Evolutionary conservation across 2,797 vertebrate genomes (phyloP).

Genomic region (Coendou prehensilis): DNA sequence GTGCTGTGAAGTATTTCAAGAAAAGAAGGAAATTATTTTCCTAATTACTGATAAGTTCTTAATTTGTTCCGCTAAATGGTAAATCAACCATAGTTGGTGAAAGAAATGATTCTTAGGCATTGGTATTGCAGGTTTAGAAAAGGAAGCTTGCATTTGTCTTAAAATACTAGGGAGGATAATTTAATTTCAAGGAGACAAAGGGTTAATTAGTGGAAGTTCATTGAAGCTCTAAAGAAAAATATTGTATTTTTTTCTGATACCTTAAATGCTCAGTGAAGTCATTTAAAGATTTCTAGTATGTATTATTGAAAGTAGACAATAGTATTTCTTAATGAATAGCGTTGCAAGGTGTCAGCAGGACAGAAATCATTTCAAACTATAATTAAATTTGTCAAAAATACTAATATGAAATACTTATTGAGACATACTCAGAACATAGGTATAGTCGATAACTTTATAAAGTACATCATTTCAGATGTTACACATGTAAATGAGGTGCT

Average conservation of each 20-base stretch:
- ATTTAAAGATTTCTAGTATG: slow-evolving; percentile 21
- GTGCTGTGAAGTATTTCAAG: slow-evolving; percentile 78
- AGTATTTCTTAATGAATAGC: slow-evolving; percentile 3
- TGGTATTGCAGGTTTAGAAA: slow-evolving; percentile 78
- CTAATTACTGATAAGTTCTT: slow-evolving; percentile 86
- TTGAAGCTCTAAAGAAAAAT: slow-evolving; percentile 67
- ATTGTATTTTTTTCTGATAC: slow-evolving; percentile 19
- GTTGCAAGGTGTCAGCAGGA: background rate
- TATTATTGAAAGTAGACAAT: background rate
- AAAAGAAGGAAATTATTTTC: slow-evolving; percentile 85
- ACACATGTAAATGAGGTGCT: background rate
- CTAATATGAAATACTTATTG: background rate
- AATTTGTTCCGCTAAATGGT: slow-evolving; percentile 82
- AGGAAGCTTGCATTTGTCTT: slow-evolving; percentile 80
- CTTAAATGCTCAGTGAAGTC: slow-evolving; percentile 47
- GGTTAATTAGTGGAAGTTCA: slow-evolving; percentile 61
- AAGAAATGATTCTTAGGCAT: slow-evolving; percentile 79
- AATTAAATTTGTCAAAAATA: slow-evolving; percentile 42
- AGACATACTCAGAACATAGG: background rate
- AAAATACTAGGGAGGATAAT: slow-evolving; percentile 69
- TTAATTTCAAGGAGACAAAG: slow-evolving; percentile 77
- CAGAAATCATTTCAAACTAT: slow-evolving; percentile 43
- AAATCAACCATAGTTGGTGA: slow-evolving; percentile 83
- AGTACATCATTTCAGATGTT: background rate
- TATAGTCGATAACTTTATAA: slow-evolving; percentile 17